Evolutionary conservation across 2,113 vertebrate genomes (phyloP).

Genomic region (Elephas maximus): DNA sequence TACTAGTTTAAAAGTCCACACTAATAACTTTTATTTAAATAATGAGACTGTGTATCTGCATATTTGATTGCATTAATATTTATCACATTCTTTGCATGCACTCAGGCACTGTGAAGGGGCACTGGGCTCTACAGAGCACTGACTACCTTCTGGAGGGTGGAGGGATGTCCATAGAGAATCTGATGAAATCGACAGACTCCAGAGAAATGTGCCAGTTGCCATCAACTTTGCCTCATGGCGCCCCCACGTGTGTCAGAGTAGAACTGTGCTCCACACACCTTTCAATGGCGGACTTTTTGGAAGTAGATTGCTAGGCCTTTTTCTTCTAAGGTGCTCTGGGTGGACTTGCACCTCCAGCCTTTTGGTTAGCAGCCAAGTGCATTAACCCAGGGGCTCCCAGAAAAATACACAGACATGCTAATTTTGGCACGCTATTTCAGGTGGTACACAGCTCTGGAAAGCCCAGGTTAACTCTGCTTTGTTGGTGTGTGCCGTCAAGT

Average conservation of each 20-base stretch:
- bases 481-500: not conserved
- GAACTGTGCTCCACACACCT: not conserved
- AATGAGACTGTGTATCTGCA: not conserved
- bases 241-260: not conserved
- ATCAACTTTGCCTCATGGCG: not conserved
- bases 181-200: not conserved
- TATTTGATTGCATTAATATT: slow-evolving; percentile 48
- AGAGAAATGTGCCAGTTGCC: not conserved
- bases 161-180: not conserved
- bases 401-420: not conserved
- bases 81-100: not conserved
- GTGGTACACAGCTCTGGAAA: not conserved
- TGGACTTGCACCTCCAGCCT: not conserved
- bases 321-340: not conserved
- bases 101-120: not conserved
- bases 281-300: not conserved
- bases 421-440: not conserved
- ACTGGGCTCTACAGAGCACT: not conserved
- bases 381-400: not conserved
- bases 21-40: not conserved
- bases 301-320: not conserved
- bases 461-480: not conserved
- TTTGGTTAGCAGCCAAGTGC: not conserved
- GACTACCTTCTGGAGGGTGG: not conserved
- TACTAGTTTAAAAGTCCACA: not conserved